phyloP scores from a whole-genome alignment of 2,797 vertebrate species.

The Danionella dracula region DNA sequence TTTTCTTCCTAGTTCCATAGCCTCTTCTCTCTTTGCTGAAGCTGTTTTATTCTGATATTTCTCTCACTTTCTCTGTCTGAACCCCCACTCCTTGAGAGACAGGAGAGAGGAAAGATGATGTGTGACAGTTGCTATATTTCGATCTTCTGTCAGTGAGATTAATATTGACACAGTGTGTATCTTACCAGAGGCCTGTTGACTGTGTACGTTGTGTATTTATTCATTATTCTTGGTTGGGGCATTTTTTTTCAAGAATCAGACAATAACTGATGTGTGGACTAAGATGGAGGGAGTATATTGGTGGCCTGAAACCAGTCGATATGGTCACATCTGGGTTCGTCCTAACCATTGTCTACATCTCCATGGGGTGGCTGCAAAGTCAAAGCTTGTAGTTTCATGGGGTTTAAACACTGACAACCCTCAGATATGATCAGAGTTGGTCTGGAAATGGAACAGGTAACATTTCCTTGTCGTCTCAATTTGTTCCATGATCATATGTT shows the following conservation, averaged over 20 bases:
- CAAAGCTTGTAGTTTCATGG: conserved; percentile 33
- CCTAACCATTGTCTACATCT: conserved; percentile 40
- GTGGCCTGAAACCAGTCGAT: conserved; percentile 64
- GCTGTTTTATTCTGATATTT: conserved; percentile 11
- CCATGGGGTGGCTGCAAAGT: conserved; percentile 25
- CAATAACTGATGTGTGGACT: conserved; percentile 78
- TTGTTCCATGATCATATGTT: too few species aligned
- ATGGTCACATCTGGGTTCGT: conserved; percentile 64
- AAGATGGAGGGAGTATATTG: conserved; percentile 66
- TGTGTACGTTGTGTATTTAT: conserved; percentile 76
- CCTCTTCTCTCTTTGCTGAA: background rate
- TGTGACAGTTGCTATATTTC: conserved; percentile 80
- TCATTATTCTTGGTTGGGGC: conserved; percentile 72
- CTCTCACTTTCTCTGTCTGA: conserved; percentile 30
- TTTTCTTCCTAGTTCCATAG: background rate
- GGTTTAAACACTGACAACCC: conserved; percentile 17
- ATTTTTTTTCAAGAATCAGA: conserved; percentile 80
- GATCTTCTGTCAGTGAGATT: conserved; percentile 79
- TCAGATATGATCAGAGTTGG: conserved; percentile 18
- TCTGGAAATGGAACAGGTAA: conserved; percentile 9
- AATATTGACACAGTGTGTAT: conserved; percentile 81
- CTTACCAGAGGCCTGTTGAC: conserved; percentile 73
- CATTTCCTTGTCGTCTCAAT: too few species aligned
- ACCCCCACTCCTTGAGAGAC: conserved; percentile 64
- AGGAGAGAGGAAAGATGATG: conserved; percentile 74